Conservation (phyloP, 2,113 vertebrate species). For the cattle (Bos taurus) region DNA sequence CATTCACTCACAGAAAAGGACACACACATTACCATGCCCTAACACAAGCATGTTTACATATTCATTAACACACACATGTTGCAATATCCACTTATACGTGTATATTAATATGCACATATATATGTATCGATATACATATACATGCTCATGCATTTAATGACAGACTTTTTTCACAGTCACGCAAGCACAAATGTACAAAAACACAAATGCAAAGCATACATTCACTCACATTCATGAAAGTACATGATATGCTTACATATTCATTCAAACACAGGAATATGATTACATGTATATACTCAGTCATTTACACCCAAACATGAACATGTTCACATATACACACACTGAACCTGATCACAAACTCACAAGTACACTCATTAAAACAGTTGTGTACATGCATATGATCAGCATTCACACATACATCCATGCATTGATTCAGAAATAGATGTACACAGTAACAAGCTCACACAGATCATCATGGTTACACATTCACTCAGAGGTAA, state of each 20-base stretch:
- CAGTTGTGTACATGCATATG: not conserved
- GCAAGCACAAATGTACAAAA: not conserved
- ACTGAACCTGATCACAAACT: not conserved
- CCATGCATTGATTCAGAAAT: not conserved
- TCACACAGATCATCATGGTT: not conserved
- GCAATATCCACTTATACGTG: not conserved
- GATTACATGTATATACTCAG: not conserved
- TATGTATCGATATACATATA: not conserved
- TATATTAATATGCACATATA: not conserved
- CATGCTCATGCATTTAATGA: not conserved
- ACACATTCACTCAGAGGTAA: not conserved
- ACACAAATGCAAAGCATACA: not conserved
- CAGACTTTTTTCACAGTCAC: not conserved
- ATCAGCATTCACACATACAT: not conserved
- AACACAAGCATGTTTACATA: not conserved
- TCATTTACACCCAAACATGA: not conserved
- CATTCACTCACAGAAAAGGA: not conserved
- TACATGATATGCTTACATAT: not conserved
- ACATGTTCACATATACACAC: not conserved
- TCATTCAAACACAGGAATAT: not conserved
- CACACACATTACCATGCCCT: not conserved
- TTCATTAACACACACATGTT: not conserved
- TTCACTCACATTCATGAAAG: not conserved
- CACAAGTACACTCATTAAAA: not conserved
- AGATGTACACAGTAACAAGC: not conserved